phyloP scores from a whole-genome alignment of 2,113 vertebrate species.

The Lagopus muta region DNA sequence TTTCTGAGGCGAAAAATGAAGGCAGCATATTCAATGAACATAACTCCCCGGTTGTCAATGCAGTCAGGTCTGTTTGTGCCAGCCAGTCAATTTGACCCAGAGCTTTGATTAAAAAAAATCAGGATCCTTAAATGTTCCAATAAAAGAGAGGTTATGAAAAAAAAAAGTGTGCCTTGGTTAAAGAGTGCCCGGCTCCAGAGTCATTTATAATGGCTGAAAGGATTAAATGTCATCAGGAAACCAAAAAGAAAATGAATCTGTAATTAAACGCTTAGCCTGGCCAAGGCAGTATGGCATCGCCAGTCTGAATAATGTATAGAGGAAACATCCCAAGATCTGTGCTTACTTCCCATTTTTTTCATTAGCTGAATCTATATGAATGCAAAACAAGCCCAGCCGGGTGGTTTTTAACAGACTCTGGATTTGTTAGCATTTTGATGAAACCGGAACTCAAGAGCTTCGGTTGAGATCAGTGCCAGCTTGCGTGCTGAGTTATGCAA shows the following conservation, averaged over 20 bases:
- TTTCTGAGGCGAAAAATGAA: conserved; percentile 44
- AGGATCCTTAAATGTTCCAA: conserved; percentile 38
- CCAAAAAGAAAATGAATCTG: conserved; percentile 58
- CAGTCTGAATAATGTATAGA: conserved; percentile 56
- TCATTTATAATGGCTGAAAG: conserved; percentile 61
- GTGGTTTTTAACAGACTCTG: background rate
- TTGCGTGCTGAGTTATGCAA: background rate
- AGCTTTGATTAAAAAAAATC: conserved; percentile 51
- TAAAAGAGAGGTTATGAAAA: conserved; percentile 30
- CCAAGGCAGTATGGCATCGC: conserved; percentile 43
- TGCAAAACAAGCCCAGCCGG: background rate
- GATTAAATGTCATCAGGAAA: conserved; percentile 65
- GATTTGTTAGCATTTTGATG: conserved; percentile 26
- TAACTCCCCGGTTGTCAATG: conserved; percentile 39
- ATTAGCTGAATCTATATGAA: conserved; percentile 12
- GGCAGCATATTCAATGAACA: conserved; percentile 51
- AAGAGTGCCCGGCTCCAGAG: conserved; percentile 30
- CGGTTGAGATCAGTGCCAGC: background rate
- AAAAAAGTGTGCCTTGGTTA: conserved; percentile 35
- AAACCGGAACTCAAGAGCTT: background rate
- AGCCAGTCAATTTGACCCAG: conserved; percentile 32
- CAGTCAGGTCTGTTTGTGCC: conserved; percentile 37
- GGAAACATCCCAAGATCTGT: background rate
- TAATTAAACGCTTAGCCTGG: conserved; percentile 67
- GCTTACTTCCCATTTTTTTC: background rate